Evolutionary conservation across 1,140 invertebrate genomes (phyloP).

Genomic region (Hermetia illucens): DNA sequence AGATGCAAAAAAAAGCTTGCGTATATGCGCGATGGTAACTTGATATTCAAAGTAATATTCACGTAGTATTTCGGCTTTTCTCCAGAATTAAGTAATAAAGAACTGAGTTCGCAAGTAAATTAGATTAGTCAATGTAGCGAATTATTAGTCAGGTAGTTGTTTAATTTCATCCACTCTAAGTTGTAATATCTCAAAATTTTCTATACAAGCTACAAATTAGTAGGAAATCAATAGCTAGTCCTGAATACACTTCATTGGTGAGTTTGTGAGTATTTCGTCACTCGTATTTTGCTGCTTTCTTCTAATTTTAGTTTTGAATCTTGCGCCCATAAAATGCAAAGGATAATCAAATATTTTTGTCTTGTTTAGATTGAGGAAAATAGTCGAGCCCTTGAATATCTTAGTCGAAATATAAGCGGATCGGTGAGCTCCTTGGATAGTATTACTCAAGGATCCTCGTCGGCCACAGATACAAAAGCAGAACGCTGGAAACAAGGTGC

Average conservation of each 20-base stretch:
- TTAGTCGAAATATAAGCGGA: constrained; percentile 61
- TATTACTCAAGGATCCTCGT: constrained; percentile 30
- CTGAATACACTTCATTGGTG: neutral
- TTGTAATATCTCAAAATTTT: constrained; percentile 1
- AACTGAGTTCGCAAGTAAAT: no score
- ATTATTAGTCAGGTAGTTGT: no score
- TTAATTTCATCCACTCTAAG: no score
- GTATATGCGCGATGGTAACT: no score
- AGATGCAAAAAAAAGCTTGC: neutral
- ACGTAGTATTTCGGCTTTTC: no score
- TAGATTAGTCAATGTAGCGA: no score
- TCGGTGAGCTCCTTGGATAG: constrained; percentile 70
- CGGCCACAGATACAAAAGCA: constrained; percentile 46
- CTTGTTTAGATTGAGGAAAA: constrained; percentile 83
- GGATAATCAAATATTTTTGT: constrained; percentile 10
- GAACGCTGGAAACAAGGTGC: constrained; percentile 78
- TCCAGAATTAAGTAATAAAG: no score
- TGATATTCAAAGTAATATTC: no score
- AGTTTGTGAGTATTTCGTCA: neutral
- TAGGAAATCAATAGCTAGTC: constrained; percentile 1
- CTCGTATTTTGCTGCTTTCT: neutral
- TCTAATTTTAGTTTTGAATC: constrained; percentile 7
- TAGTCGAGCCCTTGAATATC: constrained; percentile 74
- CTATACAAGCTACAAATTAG: constrained; percentile 15
- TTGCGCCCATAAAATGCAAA: constrained; percentile 9